Evolutionary conservation across 2,888 invertebrate genomes (phyloP), one percentile per base, ranked within the genome.

Genomic region (Dryobotodes eremita): DNA sequence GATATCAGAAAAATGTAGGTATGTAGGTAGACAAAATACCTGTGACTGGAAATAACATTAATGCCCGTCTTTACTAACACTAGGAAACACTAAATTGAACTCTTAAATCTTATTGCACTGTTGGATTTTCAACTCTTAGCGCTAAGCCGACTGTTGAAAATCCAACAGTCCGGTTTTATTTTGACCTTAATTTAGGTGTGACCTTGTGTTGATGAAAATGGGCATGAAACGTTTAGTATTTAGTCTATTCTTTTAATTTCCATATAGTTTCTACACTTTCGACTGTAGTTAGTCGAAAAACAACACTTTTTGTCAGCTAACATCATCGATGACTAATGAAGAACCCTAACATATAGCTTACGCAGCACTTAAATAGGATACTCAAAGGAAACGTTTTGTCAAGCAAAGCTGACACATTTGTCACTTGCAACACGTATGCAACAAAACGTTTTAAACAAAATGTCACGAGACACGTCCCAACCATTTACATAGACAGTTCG

Each of bases 401-500:
- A 15, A 15, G 11, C 48, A 57, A 31, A 65, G 4, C 20, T 0
- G n/a, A 48, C 36, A 71, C 61, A 53, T 61, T 71, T 65, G 31
- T 62, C n/a, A 23, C n/a, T 75, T 31, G 57, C 66, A 42, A 76
- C 65, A 81, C 72, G 57, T 73, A 62, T 70, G 53, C 70, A 82
- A 71, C 70, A 70, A 73, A 77, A 79, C 66, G 26, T 36, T 36
- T 36, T 2, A 36, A 36, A 36, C 1, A 36, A 36, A 36, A 36
- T 2, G 3, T 76, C 83, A 57, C 61, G 66, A 26, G 50, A n/a
- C 81, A 83, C 80, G 78, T 82, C n/a, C 61, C 36, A 53, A 76
- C 75, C 75, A 88, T 82, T 84, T 82, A 80, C 75, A 77, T 76
- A 65, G 65, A 82, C 69, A 59, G 17, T 76, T 84, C 68, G 55